Percentiles rank a stretch among this genome's conserved stretches.
phyloP scores from a whole-genome alignment of 2,797 vertebrate species.

The Typhlichthys eigenmanni region DNA sequence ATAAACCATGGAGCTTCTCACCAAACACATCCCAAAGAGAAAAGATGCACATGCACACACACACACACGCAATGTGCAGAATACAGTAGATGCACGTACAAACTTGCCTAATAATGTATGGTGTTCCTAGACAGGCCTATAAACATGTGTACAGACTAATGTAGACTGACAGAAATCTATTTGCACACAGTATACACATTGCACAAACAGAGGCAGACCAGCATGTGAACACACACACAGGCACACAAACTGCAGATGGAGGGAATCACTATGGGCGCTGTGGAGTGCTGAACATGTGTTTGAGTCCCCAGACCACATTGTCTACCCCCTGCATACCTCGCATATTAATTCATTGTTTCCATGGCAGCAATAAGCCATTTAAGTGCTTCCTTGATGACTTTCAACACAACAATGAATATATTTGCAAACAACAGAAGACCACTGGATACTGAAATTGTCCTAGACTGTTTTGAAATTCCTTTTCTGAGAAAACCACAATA shows the following conservation, averaged over 20 bases:
- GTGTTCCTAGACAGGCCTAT: slow-evolving; percentile 15
- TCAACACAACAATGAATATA: slow-evolving; percentile 3
- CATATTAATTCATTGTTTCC: slow-evolving; percentile 48
- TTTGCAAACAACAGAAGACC: too few species aligned
- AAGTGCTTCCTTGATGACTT: slow-evolving; percentile 35
- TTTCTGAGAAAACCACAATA: too few species aligned
- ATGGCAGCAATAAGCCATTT: slow-evolving; percentile 24
- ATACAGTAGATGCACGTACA: neutral
- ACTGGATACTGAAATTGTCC: too few species aligned
- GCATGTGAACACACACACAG: slow-evolving; percentile 18
- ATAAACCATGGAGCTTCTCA: slow-evolving; percentile 49
- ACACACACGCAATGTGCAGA: neutral
- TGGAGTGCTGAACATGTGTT: slow-evolving; percentile 37
- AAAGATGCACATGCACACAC: slow-evolving; percentile 3
- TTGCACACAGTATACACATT: slow-evolving; percentile 1
- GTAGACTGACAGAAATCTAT: slow-evolving; percentile 14
- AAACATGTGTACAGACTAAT: slow-evolving; percentile 39
- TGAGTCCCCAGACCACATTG: slow-evolving; percentile 45
- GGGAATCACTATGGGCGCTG: neutral
- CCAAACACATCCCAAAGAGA: slow-evolving; percentile 22
- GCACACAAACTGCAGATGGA: slow-evolving; percentile 13
- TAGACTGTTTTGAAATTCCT: too few species aligned
- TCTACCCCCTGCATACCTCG: slow-evolving; percentile 28
- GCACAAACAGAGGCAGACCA: slow-evolving; percentile 8
- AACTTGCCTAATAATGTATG: neutral